phyloP scores from a whole-genome alignment of 2,797 vertebrate genomes.

The Nannoperca australis region DNA sequence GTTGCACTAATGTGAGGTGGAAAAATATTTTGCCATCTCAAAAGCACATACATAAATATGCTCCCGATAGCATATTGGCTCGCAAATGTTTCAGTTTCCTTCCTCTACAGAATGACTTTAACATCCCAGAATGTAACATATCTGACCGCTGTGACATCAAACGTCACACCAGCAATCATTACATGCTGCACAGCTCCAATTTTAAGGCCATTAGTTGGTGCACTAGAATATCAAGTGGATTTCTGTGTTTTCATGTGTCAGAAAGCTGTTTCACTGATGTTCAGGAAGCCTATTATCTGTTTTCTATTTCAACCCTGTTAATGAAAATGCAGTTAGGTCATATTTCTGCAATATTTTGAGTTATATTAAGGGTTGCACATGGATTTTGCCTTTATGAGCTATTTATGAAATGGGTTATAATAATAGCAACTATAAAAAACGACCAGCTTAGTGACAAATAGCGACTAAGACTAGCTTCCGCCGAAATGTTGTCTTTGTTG shows the following conservation, averaged over 20 bases:
- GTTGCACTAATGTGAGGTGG: background rate
- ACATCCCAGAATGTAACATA: background rate
- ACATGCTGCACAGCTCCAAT: background rate
- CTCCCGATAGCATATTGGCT: background rate
- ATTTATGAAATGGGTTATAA: background rate
- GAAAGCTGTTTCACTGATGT: background rate
- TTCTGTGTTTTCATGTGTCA: slow-evolving; percentile 7
- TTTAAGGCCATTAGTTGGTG: background rate
- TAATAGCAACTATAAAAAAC: background rate
- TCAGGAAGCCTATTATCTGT: background rate
- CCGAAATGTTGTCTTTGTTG: background rate
- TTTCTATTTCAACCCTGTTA: background rate
- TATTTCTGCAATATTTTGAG: background rate
- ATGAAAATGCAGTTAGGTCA: background rate
- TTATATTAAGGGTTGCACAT: background rate
- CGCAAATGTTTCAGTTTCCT: background rate
- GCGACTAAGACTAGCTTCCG: background rate
- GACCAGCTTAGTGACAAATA: background rate
- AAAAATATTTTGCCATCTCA: background rate
- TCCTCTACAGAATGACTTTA: background rate
- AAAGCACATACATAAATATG: background rate
- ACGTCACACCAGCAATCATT: background rate
- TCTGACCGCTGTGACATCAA: background rate
- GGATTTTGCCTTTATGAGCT: background rate
- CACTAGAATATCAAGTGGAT: background rate